phyloP scores from a whole-genome alignment of 2,113 vertebrate species.

The Serilophus lunatus region DNA sequence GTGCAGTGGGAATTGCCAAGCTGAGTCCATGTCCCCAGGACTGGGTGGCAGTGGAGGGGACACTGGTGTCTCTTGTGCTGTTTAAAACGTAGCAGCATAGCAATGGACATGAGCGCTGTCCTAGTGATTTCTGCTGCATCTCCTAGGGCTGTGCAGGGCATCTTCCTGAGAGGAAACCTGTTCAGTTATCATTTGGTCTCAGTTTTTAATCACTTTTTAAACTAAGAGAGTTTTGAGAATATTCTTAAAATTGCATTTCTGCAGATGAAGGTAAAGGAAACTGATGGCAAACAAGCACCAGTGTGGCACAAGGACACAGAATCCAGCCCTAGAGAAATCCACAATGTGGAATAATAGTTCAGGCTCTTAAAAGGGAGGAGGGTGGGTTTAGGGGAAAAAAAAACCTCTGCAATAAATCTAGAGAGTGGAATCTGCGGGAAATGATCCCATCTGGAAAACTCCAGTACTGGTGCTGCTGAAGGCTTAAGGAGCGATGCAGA shows the following conservation, averaged over 20 bases:
- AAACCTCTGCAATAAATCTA: conserved; percentile 68
- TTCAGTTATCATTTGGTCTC: neutral
- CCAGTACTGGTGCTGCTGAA: conserved; percentile 66
- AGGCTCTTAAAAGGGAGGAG: conserved; percentile 34
- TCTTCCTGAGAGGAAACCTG: conserved; percentile 5
- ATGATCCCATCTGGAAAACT: conserved; percentile 78
- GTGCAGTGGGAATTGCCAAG: neutral
- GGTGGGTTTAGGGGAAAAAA: neutral
- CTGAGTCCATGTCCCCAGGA: neutral
- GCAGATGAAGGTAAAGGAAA: neutral
- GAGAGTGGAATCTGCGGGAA: conserved; percentile 70
- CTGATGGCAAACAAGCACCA: conserved; percentile 2
- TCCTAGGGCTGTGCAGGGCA: neutral
- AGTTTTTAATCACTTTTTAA: neutral
- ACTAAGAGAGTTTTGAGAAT: neutral
- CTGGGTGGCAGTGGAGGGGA: neutral
- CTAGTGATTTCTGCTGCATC: neutral
- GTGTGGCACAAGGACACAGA: conserved; percentile 12
- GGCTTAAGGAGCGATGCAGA: conserved; percentile 67
- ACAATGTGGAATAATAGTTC: conserved; percentile 63
- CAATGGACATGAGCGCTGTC: neutral
- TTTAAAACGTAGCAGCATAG: neutral
- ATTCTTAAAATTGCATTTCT: conserved; percentile 20
- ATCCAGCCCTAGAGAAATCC: conserved; percentile 65
- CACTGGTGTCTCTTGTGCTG: neutral